These are phyloP conservation scores for Pristionchus entomophagus DNA, from an alignment of 2,888 invertebrate species.

Conservation along the genomic window DNA sequence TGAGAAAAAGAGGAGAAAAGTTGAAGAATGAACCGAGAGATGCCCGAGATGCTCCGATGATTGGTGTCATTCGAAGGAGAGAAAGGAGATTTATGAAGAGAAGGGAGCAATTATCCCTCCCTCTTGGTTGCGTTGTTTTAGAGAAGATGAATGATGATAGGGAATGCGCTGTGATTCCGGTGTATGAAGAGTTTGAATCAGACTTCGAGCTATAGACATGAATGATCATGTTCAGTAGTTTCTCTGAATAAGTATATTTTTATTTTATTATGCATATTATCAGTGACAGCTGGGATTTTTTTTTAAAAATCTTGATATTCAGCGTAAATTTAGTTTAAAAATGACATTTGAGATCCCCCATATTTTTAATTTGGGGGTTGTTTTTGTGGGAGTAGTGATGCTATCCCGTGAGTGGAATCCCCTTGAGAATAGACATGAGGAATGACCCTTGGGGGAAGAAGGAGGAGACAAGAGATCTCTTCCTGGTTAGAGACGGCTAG, in stretches of 20 bases:
- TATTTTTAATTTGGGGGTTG: not conserved
- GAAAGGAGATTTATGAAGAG: not conserved
- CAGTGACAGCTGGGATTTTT: too few species aligned
- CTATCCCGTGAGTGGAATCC: not conserved
- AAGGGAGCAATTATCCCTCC: not conserved
- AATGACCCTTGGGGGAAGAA: not conserved
- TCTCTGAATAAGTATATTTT: not conserved
- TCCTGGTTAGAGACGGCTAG: not conserved
- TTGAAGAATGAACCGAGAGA: constrained; percentile 14
- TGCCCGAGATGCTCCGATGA: not conserved
- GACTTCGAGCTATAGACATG: too few species aligned
- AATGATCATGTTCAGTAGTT: too few species aligned
- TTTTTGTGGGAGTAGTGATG: not conserved
- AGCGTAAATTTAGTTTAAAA: not conserved
- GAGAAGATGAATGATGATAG: not conserved
- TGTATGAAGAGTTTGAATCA: too few species aligned
- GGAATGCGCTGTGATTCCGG: not conserved
- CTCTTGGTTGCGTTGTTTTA: not conserved
- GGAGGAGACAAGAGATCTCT: not conserved
- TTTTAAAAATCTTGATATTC: too few species aligned
- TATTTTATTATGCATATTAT: too few species aligned
- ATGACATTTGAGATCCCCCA: not conserved
- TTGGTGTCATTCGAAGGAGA: not conserved
- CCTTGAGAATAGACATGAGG: not conserved
- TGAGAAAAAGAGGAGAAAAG: not conserved